Evolutionary conservation across 2,888 invertebrate genomes (phyloP).

Genomic region (Dioctria linearis): DNA sequence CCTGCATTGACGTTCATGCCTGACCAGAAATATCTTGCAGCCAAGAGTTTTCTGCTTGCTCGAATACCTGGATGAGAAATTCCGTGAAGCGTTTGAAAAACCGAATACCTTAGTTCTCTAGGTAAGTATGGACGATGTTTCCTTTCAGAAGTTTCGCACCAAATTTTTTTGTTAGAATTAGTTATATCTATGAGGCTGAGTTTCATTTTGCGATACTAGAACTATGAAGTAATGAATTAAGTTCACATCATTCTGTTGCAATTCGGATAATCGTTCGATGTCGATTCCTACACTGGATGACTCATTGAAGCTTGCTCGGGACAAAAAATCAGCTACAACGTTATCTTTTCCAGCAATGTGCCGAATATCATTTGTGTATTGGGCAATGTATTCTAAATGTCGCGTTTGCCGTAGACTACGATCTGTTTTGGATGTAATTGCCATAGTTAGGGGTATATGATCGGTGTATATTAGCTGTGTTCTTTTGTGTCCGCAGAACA

Average conservation of each 20-base stretch:
- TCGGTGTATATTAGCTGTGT: constrained; percentile 21
- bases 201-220: too few relatives aligned
- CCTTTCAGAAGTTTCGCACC: constrained; percentile 30
- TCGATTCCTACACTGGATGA: neutral
- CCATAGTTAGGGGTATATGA: constrained; percentile 17
- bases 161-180: neutral
- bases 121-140: constrained; percentile 60
- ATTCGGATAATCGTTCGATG: neutral
- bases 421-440: constrained; percentile 47
- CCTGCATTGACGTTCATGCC: constrained; percentile 61
- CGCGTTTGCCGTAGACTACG: constrained; percentile 50
- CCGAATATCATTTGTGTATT: constrained; percentile 52
- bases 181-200: constrained; percentile 22
- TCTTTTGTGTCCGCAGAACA: too few relatives aligned
- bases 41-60: constrained; percentile 59
- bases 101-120: constrained; percentile 44
- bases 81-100: too few relatives aligned
- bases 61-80: constrained; percentile 59
- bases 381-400: constrained; percentile 53
- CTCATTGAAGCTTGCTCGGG: constrained; percentile 18
- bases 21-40: constrained; percentile 62
- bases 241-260: constrained; percentile 27
- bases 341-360: constrained; percentile 46
- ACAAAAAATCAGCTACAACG: constrained; percentile 52
- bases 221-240: neutral